These are phyloP conservation scores for Tachina fera DNA, from an alignment of 2,888 invertebrate genomes.

Conservation along the genomic window DNA sequence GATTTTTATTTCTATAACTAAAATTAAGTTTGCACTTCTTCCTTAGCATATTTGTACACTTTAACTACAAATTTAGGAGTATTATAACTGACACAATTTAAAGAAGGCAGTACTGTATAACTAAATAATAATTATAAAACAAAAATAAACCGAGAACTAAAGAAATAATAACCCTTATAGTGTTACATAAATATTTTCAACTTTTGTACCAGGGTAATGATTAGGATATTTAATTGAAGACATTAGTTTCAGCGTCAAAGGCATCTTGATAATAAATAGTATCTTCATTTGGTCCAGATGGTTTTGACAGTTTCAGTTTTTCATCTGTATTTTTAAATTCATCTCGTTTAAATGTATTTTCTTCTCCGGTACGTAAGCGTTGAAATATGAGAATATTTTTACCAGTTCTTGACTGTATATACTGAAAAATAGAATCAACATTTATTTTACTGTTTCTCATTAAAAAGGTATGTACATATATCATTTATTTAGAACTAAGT, in stretches of 20 bases:
- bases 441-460: slow-evolving; percentile 75
- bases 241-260: slow-evolving; percentile 61
- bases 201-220: slow-evolving; percentile 52
- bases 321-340: slow-evolving; percentile 61
- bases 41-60: slow-evolving; percentile 19
- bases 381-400: slow-evolving; percentile 79
- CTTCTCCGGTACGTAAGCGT: slow-evolving; percentile 78
- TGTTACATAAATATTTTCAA: slow-evolving; percentile 9
- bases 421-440: slow-evolving; percentile 77
- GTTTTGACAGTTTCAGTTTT: slow-evolving; percentile 14
- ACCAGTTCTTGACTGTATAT: slow-evolving; percentile 77
- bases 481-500: slow-evolving; percentile 75
- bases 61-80: slow-evolving; percentile 35
- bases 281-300: slow-evolving; percentile 48
- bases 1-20: slow-evolving; percentile 15
- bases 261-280: slow-evolving; percentile 63
- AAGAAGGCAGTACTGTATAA: background rate
- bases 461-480: slow-evolving; percentile 73
- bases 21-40: slow-evolving; percentile 58
- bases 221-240: slow-evolving; percentile 66
- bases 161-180: slow-evolving; percentile 34
- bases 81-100: slow-evolving; percentile 29
- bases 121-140: slow-evolving; percentile 41
- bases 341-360: slow-evolving; percentile 78
- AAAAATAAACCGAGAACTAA: slow-evolving; percentile 36